Evolutionary conservation across 2,113 vertebrate genomes (phyloP), one percentile per base, ranked within the genome.

Genomic region (Alouatta palliata): DNA sequence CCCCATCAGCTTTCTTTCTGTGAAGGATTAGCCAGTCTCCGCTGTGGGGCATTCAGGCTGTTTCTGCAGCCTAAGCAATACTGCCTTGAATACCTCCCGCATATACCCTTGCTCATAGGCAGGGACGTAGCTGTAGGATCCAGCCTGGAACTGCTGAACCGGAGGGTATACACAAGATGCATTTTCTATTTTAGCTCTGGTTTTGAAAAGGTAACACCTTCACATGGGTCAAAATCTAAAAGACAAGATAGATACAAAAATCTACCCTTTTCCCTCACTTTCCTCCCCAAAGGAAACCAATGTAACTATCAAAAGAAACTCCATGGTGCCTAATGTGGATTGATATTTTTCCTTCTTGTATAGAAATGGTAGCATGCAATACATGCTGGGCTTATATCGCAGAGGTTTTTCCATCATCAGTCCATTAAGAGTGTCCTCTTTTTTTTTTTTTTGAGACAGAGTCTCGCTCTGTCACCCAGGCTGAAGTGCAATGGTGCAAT

Each of bases 141-240:
- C 19, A 43, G n/a, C 8, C 66, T 35, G 37, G 77, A 82, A 11
- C 17, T 56, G 25, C 86, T 61, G 2, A 21, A 61, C 6, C 6
- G 45, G 19, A 88, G 49, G 1, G 20, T 21, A 4, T 64, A 37
- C 12, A 16, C 30, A 73, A 37, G 71, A 79, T 25, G 54, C 52
- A 73, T 82, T 90, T 86, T 49, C 58, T n/a, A 30, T 45, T 43
- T 32, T 87, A 82, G 52, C 75, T 94, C 77, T 76, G n/a, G 21
- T 93, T 87, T 87, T 71, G 49, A 52, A 87, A 87, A 70, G 47
- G 13, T 75, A 93, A 91, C 70, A 30, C 12, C 40, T 82, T 76
- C 71, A 84, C 79, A 37, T 47, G 32, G n/a, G 76, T 91, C 73
- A 68, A 89, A 89, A 88, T 45, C 30, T 23, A 84, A 82, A 80